Base-by-base conservation (phyloP, 2,113 vertebrate genomes). In the Chaenogobius annularis region DNA sequence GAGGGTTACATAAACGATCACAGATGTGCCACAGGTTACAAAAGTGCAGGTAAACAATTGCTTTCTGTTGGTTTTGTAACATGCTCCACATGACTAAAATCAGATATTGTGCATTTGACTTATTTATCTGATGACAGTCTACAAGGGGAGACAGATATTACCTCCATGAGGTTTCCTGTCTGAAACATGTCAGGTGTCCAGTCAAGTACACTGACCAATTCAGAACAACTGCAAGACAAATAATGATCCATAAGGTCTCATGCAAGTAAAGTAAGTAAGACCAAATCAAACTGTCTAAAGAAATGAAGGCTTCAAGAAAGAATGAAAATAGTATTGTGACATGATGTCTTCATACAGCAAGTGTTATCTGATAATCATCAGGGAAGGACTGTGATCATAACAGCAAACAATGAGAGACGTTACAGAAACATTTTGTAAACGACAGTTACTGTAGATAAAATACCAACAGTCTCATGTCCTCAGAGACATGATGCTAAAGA, bases 41-140 rank as follows among this genome's bases (percentile, higher is more conserved):
- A 10, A 69, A 19, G 54, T 75, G 43, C 69, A 22, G 71, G 37
- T 58, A 37, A 72, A 13, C 22, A 48, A 10, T 37, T 35, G 14
- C 14, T 13, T 17, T 61, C 5, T 17, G 22, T 12, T 31, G 13
- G 23, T 62, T 19, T 37, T 37, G 26, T 35, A 2, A 3, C 0
- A 31, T 5, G 23, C 10, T 48, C 1, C 61, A 62, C 7, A 23
- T 61, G 58, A 74, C 69, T 40, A 65, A 52, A n/a, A 46, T 61
- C 7, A 68, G 26, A 70, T 31, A 10, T 11, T 8, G 22, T 59
- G 23, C n/a, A 59, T 70, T 43, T 11, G 23, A 70, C 7, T 59
- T 40, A 58, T 22, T 43, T 61, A 17, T 17, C 5, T 67, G 62
- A 68, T 79, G 20, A 74, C 67, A 78, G 26, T 23, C 26, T 22